A percentile compares a stretch with the other conserved stretches of the same genome.
Evolutionary conservation across 1,140 invertebrate species (phyloP).

Genomic region (Drosophila oshimai): DNA sequence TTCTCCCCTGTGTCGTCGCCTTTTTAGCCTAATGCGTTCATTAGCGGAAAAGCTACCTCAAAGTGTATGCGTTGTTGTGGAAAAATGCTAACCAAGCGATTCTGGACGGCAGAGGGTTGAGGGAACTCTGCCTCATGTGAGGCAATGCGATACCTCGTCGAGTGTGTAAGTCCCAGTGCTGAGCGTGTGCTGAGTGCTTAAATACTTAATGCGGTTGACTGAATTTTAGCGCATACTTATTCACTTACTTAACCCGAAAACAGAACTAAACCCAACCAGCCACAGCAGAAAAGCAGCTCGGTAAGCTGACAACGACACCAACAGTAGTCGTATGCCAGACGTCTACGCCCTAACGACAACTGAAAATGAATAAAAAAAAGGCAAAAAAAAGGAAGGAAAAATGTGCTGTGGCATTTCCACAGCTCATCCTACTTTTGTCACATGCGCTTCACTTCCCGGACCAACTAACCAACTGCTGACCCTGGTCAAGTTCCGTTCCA

Average conservation of each 20-base stretch:
- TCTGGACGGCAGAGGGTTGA: conserved; percentile 26
- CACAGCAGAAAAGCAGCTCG: conserved; percentile 7
- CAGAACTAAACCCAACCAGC: conserved; percentile 35
- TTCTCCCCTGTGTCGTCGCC: conserved; percentile 35
- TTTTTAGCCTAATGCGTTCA: conserved; percentile 74
- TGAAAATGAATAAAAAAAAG: background rate
- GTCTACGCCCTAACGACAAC: background rate
- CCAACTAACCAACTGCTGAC: conserved; percentile 4
- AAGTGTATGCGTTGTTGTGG: conserved; percentile 71
- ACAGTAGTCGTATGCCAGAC: conserved; percentile 11
- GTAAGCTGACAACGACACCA: conserved; percentile 52
- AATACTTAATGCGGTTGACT: conserved; percentile 80
- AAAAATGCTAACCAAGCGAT: conserved; percentile 73
- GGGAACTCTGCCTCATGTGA: conserved; percentile 8
- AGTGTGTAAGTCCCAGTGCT: conserved; percentile 39
- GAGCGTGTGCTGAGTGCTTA: conserved; percentile 71
- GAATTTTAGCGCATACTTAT: conserved; percentile 77
- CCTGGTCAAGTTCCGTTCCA: conserved; percentile 39
- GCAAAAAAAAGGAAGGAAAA: background rate
- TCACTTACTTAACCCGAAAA: conserved; percentile 60
- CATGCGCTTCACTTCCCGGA: conserved; percentile 23
- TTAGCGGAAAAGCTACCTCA: conserved; percentile 79
- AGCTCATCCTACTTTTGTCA: conserved; percentile 63
- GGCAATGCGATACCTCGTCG: conserved; percentile 35
- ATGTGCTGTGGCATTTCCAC: conserved; percentile 21